Base-by-base conservation (phyloP, 2,113 vertebrate genomes). In the Tiliqua scincoides region DNA sequence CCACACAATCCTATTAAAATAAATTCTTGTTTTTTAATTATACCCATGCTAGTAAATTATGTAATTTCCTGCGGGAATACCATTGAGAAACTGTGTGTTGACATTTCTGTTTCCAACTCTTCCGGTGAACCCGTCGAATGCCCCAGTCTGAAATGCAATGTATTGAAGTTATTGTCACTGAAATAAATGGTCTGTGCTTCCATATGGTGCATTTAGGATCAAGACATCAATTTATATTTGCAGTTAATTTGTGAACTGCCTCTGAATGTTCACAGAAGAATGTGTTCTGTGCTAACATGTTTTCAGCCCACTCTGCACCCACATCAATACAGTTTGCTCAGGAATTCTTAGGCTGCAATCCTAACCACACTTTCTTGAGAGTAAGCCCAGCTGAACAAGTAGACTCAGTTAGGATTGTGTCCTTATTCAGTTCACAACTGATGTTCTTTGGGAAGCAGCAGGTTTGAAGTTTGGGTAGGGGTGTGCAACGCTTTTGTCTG, bases 11-110 rank as follows among this genome's bases (percentile, higher is more conserved):
- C 71, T 85, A 85, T 79, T 85, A 79, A 79, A 85, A 63, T 37
- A 85, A 85, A 85, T 70, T 79, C 75, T 79, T 85, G 75, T 59
- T 85, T 78, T 78, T 85, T 85, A 85, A 85, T 85, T 85, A 85
- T 85, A 79, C 57, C 67, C 67, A 85, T 43, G 54, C 54, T 79
- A 62, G 57, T 85, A 79, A 79, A 85, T 85, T 79, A 79, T 85
- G 27, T 85, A 79, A 85, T 72, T 79, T 79, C 76, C 84, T 72
- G 32, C 71, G 68, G 43, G 67, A 2, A 78, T 79, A 83, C 37
- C 79, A n/a, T 37, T 48, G 59, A 79, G 40, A 83, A 83, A 63
- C 81, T 65, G 25, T 52, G 10, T 37, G 67, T 78, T 65, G 65
- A 73, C 67, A 30, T 52, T 78, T 83, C 65, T 23, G 17, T 85